Conservation (phyloP, 2,797 vertebrate species). For the Chloroceryle amazona region DNA sequence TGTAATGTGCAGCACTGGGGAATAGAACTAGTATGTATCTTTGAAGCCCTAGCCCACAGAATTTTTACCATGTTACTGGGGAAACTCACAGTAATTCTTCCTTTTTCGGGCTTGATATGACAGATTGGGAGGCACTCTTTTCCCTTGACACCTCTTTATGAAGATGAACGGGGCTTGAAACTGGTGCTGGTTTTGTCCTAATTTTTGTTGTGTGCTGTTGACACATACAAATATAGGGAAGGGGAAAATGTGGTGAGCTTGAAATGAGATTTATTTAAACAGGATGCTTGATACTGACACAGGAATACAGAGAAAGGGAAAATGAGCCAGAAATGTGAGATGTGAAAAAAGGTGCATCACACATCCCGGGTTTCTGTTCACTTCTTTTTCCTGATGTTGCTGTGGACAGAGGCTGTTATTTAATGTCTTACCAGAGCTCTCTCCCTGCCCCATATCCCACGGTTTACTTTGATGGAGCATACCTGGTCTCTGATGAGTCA, state of each 20-base stretch:
- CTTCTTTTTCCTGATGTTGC: neutral
- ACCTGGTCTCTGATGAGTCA: neutral
- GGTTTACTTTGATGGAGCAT: neutral
- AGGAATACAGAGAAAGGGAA: neutral
- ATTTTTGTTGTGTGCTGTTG: constrained; percentile 22
- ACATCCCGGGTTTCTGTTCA: neutral
- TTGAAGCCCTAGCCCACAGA: neutral
- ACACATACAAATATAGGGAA: constrained; percentile 34
- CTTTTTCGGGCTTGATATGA: neutral
- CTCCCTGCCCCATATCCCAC: neutral
- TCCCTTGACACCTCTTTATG: neutral
- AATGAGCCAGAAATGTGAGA: neutral
- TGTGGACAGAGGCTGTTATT: neutral
- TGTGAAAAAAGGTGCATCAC: neutral
- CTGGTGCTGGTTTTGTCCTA: constrained; percentile 24
- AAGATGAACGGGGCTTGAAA: constrained; percentile 18
- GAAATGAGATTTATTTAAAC: neutral
- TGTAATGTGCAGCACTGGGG: neutral
- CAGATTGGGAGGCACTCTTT: constrained; percentile 4
- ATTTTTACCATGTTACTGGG: neutral
- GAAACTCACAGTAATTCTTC: neutral
- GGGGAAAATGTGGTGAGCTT: constrained; percentile 30
- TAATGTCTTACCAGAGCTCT: neutral
- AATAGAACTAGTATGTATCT: neutral
- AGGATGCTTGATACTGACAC: neutral